phyloP scores from a whole-genome alignment of 2,888 invertebrate species.

The Pemphredon lugubris region DNA sequence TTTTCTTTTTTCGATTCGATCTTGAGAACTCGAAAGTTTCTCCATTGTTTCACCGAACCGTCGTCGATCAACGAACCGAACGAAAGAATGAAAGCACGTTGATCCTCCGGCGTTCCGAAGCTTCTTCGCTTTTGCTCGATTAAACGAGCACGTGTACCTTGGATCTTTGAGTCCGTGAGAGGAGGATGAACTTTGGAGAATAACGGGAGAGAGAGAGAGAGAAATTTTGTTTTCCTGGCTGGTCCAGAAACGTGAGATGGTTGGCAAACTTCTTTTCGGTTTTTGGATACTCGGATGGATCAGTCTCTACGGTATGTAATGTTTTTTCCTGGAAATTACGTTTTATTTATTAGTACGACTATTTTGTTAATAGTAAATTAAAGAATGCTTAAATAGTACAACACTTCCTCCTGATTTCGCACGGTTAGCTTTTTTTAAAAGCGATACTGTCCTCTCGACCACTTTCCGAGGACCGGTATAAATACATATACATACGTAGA shows the following conservation, averaged over 20 bases:
- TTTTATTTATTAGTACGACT: background rate
- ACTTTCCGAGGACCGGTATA: no score
- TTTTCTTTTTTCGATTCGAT: background rate
- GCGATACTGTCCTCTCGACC: no score
- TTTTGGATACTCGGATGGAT: slow-evolving; percentile 77
- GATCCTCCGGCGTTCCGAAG: slow-evolving; percentile 9
- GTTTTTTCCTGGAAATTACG: background rate
- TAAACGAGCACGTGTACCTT: slow-evolving; percentile 36
- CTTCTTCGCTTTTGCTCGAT: no score
- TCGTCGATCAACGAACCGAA: background rate
- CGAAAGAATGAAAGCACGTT: slow-evolving; percentile 33
- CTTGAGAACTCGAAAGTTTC: slow-evolving; percentile 1
- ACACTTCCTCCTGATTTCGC: no score
- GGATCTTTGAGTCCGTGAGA: slow-evolving; percentile 28
- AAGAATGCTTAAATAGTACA: no score
- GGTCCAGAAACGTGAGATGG: slow-evolving; percentile 74
- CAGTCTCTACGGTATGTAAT: slow-evolving; percentile 72
- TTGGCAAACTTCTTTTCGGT: slow-evolving; percentile 73
- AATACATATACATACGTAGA: no score
- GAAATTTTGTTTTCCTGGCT: slow-evolving; percentile 34
- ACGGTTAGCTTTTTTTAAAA: no score
- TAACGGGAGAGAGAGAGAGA: no score
- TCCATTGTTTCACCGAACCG: background rate
- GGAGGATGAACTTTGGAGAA: slow-evolving; percentile 58
- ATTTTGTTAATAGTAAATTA: no score